Base-by-base conservation (phyloP, 2,888 invertebrate species). In the Muscina levida region DNA sequence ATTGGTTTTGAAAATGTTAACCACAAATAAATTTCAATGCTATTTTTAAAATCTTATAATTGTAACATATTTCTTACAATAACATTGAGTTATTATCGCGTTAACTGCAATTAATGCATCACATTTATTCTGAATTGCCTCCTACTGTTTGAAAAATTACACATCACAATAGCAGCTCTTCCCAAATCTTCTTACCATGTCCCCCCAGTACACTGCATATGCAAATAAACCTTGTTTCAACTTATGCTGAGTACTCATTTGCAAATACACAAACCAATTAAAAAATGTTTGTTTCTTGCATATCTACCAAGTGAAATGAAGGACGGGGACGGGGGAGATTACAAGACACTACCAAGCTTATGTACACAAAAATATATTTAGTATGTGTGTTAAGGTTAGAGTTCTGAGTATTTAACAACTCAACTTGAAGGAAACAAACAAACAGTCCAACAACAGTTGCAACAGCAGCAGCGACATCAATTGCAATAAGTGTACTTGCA, bases 211-310 rank as follows among this genome's bases (percentile, higher is more conserved):
- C 59, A 31, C 15, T 31, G 15, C n/a, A 8, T 59, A 59, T 59
- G 59, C 59, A 59, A 59, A 62, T 42, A 42, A 37, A 22, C 42
- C 5, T 42, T 37, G 11, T 42, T 57, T 57, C 56, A 24, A 10
- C 4, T 26, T n/a, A 8, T 15, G 57, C 8, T 57, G 57, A 57
- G 39, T 59, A 62, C 68, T 62, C 62, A 68, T 77, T 68, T 59
- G 53, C 51, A 77, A 77, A 77, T 68, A 72, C 68, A 72, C 77
- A 77, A 62, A 77, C 77, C 77, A 77, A 72, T 77, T 77, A 77
- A 39, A n/a, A 46, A 72, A 56, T 68, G 67, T 53, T 72, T 72
- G 42, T 22, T 48, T 19, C n/a, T 48, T 66, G 37, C 37, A 22
- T 39, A 39, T 51, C 31, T 24, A 8, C 31, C 31, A 31, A 31